A percentile compares a stretch with the other conserved stretches of the same genome.
Conservation (phyloP, 2,888 invertebrate species). For the Thera britannica region DNA sequence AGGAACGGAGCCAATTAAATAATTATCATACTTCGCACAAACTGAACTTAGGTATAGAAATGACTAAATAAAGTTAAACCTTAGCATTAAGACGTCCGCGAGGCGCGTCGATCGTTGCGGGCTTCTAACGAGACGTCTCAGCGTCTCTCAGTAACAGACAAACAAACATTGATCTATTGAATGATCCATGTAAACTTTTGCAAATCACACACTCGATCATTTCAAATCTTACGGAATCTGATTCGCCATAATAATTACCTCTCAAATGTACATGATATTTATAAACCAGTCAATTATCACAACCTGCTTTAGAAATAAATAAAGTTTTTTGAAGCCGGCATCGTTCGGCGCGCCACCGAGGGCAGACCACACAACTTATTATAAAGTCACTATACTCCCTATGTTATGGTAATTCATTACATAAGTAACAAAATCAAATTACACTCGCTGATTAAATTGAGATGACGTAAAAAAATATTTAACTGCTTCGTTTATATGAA, state of each 20-base stretch:
- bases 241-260: conserved; percentile 24
- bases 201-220: conserved; percentile 16
- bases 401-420: conserved; percentile 74
- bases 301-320: conserved; percentile 51
- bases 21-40: conserved; percentile 66
- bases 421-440: conserved; percentile 64
- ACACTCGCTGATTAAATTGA: conserved; percentile 64
- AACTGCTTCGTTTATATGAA: conserved; percentile 66
- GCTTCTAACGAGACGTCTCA: conserved; percentile 19
- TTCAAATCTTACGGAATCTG: conserved; percentile 11
- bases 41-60: conserved; percentile 76
- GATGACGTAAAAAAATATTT: conserved; percentile 68
- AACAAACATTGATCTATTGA: conserved; percentile 25
- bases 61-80: conserved; percentile 81
- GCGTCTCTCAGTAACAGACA: conserved; percentile 16
- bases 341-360: conserved; percentile 50
- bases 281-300: conserved; percentile 52
- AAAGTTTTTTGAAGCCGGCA: conserved; percentile 37
- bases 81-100: conserved; percentile 69
- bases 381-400: conserved; percentile 68
- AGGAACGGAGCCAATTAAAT: conserved; percentile 79
- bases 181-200: conserved; percentile 25
- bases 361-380: conserved; percentile 68
- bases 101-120: conserved; percentile 51
- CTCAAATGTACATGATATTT: conserved; percentile 39